Evolutionary conservation across 2,113 vertebrate species (phyloP).

Genomic region (Engystomops pustulosus): DNA sequence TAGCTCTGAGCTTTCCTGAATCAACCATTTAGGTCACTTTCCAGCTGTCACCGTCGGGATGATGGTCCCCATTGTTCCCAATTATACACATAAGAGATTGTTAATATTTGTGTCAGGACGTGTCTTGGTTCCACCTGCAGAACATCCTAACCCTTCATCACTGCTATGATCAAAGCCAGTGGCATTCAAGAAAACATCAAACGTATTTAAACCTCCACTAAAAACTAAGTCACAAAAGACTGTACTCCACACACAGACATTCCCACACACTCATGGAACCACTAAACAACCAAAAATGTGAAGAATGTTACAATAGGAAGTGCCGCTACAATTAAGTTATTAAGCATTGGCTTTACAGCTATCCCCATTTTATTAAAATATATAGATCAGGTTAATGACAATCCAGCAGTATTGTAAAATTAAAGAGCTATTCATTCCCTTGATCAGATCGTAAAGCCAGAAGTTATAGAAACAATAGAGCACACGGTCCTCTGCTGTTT

Average conservation of each 20-base stretch:
- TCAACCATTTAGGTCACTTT: constrained; percentile 62
- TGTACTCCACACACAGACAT: constrained; percentile 1
- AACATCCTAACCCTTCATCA: constrained; percentile 50
- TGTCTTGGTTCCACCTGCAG: constrained; percentile 65
- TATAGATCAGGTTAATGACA: neutral
- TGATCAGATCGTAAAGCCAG: no score
- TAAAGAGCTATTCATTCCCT: no score
- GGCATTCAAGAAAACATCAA: constrained; percentile 35
- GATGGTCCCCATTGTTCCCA: neutral
- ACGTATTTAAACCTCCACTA: constrained; percentile 9
- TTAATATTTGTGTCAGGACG: constrained; percentile 68
- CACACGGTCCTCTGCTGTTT: no score
- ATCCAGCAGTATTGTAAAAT: no score
- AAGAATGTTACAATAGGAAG: constrained; percentile 20
- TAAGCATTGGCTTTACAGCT: neutral
- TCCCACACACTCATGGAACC: constrained; percentile 2
- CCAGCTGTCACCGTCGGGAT: constrained; percentile 68
- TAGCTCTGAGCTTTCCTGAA: constrained; percentile 24
- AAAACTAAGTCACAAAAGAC: constrained; percentile 19
- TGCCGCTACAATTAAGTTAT: neutral
- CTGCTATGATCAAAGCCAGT: constrained; percentile 40
- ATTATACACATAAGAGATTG: constrained; percentile 72
- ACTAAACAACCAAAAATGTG: constrained; percentile 15
- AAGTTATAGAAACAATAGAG: no score
- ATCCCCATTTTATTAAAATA: neutral